Evolutionary conservation across 2,888 invertebrate species (phyloP).

Genomic region (Campaea margaritaria): DNA sequence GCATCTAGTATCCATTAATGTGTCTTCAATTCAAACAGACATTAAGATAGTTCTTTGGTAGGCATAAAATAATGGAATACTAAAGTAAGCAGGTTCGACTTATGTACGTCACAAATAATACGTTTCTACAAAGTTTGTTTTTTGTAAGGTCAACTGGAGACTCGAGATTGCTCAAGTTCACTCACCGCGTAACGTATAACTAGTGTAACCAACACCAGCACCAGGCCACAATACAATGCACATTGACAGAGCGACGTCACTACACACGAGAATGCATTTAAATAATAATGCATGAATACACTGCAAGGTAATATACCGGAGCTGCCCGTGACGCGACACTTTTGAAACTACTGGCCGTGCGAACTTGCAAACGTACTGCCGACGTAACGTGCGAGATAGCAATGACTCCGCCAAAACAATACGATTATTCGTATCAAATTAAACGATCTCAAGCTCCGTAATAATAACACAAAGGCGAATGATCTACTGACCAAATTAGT

Average conservation of each 20-base stretch:
- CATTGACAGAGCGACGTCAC: conserved; percentile 30
- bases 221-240: conserved; percentile 32
- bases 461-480: conserved; percentile 21
- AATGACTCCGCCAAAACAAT: conserved; percentile 39
- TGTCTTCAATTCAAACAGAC: too few species aligned
- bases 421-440: conserved; percentile 33
- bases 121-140: neutral
- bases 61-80: too few species aligned
- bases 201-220: conserved; percentile 36
- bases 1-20: neutral
- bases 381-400: conserved; percentile 40
- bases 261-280: conserved; percentile 34
- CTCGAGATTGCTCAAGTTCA: conserved; percentile 5
- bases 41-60: too few species aligned
- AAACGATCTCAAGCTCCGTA: conserved; percentile 15
- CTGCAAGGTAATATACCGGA: conserved; percentile 35
- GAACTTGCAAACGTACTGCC: conserved; percentile 16
- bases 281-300: conserved; percentile 32
- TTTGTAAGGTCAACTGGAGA: neutral
- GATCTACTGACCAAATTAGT: conserved; percentile 31
- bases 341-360: conserved; percentile 48
- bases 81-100: too few species aligned
- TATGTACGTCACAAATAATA: neutral
- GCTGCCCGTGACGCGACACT: conserved; percentile 50
- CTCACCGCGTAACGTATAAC: conserved; percentile 37